Base-by-base conservation (phyloP, 2,113 vertebrate species). In the Clarias macrocephalus region DNA sequence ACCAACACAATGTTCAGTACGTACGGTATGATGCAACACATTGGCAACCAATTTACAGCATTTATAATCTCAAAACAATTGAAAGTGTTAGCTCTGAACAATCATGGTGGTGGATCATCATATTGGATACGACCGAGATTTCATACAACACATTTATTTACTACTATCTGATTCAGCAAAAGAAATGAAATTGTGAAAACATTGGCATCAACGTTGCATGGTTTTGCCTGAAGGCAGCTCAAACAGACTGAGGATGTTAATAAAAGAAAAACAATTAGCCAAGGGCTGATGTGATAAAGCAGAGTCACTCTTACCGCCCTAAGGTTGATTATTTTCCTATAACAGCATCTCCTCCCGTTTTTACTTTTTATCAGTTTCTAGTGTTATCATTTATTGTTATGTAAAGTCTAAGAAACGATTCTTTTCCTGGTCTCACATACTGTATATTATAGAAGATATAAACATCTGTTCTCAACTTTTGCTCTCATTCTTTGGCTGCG, bases 1-100 rank as follows among this genome's bases (percentile, higher is more conserved):
- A 76, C 52, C 73, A 76, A 48, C 73, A 54, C 25, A 19, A 75
- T 76, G n/a, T 76, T 76, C 73, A n/a, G 52, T 52, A 52, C 42
- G 52, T 52, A 52, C 42, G 15, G 11, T 13, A 76, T 76, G 73
- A 76, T 52, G 42, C 42, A 52, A 76, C 21, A 25, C 1, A 1
- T n/a, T n/a, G 42, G 5, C 25, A 76, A 3, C 3, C 21, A 72
- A 73, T 73, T 42, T 73, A 11, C 33, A 1, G 42, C 7, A n/a
- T 15, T 76, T 48, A 52, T n/a, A 25, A 52, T 25, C 0, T n/a
- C 2, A 52, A 76, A 76, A 25, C 42, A 52, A 52, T 52, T 13
- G 11, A 52, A 25, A 42, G 70, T 52, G 21, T 54, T 25, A 2
- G 42, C 1, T n/a, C 5, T 76, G 72, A 48, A 37, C 15, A 5